Evolutionary conservation across 2,113 vertebrate genomes (phyloP).

Genomic region (Alaudala cheleensis): DNA sequence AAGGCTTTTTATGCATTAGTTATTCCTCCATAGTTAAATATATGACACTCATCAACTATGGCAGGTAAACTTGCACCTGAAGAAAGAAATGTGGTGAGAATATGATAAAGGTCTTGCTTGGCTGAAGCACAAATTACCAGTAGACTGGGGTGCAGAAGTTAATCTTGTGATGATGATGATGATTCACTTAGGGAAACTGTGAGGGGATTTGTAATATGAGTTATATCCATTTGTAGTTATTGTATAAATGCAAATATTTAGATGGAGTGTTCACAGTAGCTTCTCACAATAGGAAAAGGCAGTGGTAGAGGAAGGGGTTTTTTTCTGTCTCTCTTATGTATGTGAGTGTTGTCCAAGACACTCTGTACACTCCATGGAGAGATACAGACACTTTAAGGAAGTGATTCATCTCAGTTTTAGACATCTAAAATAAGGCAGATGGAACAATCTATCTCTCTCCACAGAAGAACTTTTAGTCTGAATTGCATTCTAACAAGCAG

Average conservation of each 20-base stretch:
- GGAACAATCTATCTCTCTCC: not conserved
- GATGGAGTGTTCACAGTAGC: not conserved
- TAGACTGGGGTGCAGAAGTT: not conserved
- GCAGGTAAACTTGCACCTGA: not conserved
- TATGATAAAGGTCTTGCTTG: not conserved
- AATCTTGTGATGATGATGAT: not conserved
- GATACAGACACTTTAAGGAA: conserved; percentile 3
- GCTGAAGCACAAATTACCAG: not conserved
- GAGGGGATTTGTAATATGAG: not conserved
- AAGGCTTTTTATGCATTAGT: conserved; percentile 24
- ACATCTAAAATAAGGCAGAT: conserved; percentile 1
- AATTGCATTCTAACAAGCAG: not conserved
- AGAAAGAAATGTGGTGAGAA: not conserved
- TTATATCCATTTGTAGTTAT: not conserved
- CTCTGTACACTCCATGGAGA: not conserved
- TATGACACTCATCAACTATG: not conserved
- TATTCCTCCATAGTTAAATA: not conserved
- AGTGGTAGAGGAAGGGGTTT: not conserved
- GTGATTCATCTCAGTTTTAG: not conserved
- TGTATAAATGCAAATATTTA: not conserved
- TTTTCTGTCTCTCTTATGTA: not conserved
- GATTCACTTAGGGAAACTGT: not conserved
- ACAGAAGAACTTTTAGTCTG: not conserved
- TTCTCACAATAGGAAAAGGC: not conserved
- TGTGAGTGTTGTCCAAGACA: not conserved